A percentile compares a stretch with the other conserved stretches of the same genome.
These are phyloP conservation scores for Heliconius nattereri DNA, from an alignment of 1,140 invertebrate species.

Conservation along the genomic window DNA sequence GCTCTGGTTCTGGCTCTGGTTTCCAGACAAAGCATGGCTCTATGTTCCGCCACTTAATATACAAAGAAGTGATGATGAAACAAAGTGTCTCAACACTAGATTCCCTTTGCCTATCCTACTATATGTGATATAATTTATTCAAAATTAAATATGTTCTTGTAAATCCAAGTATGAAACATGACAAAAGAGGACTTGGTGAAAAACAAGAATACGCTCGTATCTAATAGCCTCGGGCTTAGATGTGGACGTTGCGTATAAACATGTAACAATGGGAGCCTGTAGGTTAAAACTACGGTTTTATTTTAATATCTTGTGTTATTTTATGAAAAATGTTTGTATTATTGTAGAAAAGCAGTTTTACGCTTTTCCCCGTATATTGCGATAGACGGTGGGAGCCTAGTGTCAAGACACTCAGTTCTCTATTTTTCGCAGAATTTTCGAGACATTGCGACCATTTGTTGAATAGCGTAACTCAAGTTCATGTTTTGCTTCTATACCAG, in stretches of 20 bases:
- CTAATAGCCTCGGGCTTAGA: background rate
- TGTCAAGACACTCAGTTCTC: background rate
- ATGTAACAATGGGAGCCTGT: conserved; percentile 7
- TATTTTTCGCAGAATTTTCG: background rate
- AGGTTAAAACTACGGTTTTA: background rate
- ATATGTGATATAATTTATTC: background rate
- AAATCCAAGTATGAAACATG: background rate
- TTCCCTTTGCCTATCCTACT: too few species aligned
- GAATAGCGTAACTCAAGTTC: too few species aligned
- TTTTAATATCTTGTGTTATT: background rate
- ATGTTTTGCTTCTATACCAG: too few species aligned
- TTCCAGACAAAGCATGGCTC: too few species aligned
- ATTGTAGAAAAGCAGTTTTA: too few species aligned
- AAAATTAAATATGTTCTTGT: background rate
- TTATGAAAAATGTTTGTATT: background rate
- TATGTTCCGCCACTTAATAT: too few species aligned
- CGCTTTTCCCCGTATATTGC: too few species aligned
- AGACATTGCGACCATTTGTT: background rate
- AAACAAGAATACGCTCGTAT: conserved; percentile 8
- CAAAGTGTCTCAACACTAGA: too few species aligned
- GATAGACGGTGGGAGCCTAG: too few species aligned
- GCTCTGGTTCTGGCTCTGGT: too few species aligned
- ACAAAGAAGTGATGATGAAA: too few species aligned
- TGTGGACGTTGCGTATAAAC: background rate
- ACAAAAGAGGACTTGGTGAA: conserved; percentile 10